Percentiles rank a stretch among this genome's conserved stretches.
Conservation (phyloP, 2,797 vertebrate species). For the Falco rusticolus region DNA sequence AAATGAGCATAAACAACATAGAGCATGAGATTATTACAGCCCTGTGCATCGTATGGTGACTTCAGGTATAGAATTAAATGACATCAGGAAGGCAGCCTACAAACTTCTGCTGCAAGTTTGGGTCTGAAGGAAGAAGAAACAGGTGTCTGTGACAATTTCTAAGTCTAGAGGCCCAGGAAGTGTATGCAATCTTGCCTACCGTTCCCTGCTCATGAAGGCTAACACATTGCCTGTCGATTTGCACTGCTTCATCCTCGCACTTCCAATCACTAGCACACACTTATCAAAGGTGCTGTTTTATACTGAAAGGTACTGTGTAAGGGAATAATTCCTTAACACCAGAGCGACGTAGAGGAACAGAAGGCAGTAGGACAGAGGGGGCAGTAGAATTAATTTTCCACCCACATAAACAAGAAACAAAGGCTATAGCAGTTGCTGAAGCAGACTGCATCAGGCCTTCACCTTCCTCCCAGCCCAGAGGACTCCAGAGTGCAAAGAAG, state of each 20-base stretch:
- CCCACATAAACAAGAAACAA: neutral
- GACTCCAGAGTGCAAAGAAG: neutral
- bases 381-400: neutral
- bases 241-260: neutral
- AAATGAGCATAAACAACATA: neutral
- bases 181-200: neutral
- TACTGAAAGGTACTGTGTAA: neutral
- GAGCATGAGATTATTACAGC: neutral
- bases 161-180: neutral
- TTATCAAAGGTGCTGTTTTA: neutral
- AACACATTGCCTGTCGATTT: neutral
- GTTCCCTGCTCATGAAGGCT: neutral
- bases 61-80: neutral
- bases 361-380: neutral
- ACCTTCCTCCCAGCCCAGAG: neutral
- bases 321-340: neutral
- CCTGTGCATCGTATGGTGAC: neutral
- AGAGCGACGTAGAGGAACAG: neutral
- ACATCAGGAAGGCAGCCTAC: neutral
- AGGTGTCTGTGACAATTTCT: neutral
- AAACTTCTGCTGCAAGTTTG: neutral
- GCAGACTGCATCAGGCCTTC: neutral
- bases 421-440: neutral
- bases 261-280: neutral
- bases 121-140: neutral